These are phyloP conservation scores for Fabriciana adippe DNA, from an alignment of 2,888 invertebrate genomes.

Conservation along the genomic window DNA sequence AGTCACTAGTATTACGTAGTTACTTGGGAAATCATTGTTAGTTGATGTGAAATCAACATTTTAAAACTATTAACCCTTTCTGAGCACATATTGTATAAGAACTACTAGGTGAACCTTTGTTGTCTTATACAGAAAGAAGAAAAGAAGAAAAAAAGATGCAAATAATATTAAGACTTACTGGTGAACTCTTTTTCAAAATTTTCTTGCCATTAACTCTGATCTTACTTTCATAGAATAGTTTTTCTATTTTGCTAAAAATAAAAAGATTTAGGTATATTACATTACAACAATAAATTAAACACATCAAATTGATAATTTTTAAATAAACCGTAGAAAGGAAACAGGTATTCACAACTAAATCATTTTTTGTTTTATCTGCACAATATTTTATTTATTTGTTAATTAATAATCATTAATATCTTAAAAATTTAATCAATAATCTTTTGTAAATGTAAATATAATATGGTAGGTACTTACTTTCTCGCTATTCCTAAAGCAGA, in stretches of 20 bases:
- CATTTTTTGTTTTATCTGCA: too few species aligned
- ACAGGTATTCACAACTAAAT: too few species aligned
- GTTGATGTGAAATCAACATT: too few species aligned
- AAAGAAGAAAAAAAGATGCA: not conserved
- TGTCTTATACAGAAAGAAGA: slow-evolving; percentile 9
- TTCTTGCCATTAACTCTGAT: slow-evolving; percentile 90
- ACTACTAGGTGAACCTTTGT: not conserved
- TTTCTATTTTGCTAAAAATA: slow-evolving; percentile 88
- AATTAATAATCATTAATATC: not conserved
- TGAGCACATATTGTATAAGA: too few species aligned
- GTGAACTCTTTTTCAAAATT: slow-evolving; percentile 87
- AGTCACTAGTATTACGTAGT: too few species aligned
- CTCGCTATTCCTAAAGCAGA: slow-evolving; percentile 86
- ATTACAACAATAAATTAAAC: not conserved
- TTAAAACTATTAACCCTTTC: too few species aligned
- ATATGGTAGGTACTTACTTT: slow-evolving; percentile 79
- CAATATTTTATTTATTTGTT: too few species aligned
- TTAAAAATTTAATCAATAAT: not conserved
- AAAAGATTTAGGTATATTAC: not conserved
- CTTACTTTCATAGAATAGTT: slow-evolving; percentile 90
- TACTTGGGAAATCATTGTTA: too few species aligned
- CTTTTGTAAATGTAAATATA: too few species aligned
- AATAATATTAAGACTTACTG: slow-evolving; percentile 69
- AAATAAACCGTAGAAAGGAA: too few species aligned
- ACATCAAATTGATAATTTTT: too few species aligned